Evolutionary conservation across 1,140 invertebrate species (phyloP).

Genomic region (Habropoda laboriosa): DNA sequence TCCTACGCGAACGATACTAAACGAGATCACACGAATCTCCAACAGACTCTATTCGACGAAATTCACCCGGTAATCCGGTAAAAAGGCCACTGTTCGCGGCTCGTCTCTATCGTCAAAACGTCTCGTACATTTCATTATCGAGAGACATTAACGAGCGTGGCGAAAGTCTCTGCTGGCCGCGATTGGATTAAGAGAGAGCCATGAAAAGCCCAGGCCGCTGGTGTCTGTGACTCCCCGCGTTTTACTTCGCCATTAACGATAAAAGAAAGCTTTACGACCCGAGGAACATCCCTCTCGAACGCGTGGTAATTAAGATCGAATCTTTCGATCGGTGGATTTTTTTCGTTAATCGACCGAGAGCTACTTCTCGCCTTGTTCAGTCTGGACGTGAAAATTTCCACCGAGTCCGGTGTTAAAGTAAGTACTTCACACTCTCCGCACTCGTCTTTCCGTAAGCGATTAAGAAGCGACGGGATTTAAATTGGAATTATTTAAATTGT

Average conservation of each 20-base stretch:
- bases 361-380: too few relatives aligned
- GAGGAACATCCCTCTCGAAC: constrained; percentile 9
- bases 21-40: neutral
- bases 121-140: constrained; percentile 42
- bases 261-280: constrained; percentile 43
- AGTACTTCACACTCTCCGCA: too few relatives aligned
- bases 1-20: neutral
- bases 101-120: neutral
- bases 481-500: constrained; percentile 45
- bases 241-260: constrained; percentile 55
- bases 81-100: neutral
- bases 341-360: constrained; percentile 48
- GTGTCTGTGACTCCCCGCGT: constrained; percentile 7
- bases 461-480: constrained; percentile 35
- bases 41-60: neutral
- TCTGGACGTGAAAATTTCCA: constrained; percentile 15
- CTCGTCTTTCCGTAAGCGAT: constrained; percentile 12
- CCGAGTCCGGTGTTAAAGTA: neutral
- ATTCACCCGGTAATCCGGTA: neutral
- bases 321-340: constrained; percentile 46
- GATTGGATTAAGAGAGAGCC: constrained; percentile 39
- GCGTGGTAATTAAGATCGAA: constrained; percentile 59
- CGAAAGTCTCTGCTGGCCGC: constrained; percentile 40
- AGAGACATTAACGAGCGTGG: constrained; percentile 47
- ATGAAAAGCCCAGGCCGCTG: too few relatives aligned